Conservation (phyloP, 2,797 vertebrate species). For the Phalloptychus januarius region DNA sequence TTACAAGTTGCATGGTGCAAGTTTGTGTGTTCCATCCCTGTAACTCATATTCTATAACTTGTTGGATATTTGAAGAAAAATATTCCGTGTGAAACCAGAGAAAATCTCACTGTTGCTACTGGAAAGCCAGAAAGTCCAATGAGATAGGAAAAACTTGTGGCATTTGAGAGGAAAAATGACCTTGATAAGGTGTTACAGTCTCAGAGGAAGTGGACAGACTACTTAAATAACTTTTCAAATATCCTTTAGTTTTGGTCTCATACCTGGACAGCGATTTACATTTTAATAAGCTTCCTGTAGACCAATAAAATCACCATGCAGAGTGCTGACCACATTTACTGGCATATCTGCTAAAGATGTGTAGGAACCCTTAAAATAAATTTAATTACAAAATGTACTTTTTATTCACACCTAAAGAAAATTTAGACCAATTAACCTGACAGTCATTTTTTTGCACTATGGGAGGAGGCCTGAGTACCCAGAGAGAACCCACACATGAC, state of each 20-base stretch:
- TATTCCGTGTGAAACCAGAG: background rate
- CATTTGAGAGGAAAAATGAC: background rate
- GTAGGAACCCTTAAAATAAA: background rate
- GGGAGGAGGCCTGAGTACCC: too few species aligned
- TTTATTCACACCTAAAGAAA: too few species aligned
- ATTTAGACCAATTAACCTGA: too few species aligned
- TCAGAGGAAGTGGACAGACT: background rate
- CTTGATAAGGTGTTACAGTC: background rate
- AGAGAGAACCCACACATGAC: too few species aligned
- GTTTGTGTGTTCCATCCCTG: background rate
- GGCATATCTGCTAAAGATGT: background rate
- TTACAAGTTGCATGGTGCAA: background rate
- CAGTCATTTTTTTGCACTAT: too few species aligned
- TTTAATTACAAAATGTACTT: too few species aligned
- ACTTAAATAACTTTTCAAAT: constrained; percentile 10
- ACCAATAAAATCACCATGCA: background rate
- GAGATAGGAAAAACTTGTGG: background rate
- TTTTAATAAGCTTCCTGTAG: background rate
- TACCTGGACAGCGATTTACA: background rate
- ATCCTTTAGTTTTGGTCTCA: background rate
- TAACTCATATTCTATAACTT: background rate
- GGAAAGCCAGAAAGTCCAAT: background rate
- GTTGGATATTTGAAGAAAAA: background rate
- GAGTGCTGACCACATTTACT: background rate
- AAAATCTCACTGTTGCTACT: background rate